Base-by-base conservation (phyloP, 2,888 invertebrate species). In the Spodoptera littoralis region DNA sequence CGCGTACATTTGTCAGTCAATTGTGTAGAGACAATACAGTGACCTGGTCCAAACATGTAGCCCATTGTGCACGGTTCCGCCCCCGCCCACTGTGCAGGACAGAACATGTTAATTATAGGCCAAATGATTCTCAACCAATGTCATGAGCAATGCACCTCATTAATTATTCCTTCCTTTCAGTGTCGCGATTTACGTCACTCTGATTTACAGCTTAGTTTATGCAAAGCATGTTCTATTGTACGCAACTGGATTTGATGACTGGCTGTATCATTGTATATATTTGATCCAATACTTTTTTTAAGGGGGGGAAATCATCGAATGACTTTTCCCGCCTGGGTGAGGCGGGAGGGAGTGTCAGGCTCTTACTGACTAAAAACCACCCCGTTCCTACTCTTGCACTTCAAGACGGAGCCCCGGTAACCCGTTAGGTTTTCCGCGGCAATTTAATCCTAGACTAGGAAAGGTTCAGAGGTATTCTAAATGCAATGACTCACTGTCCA, bases 31-130 rank as follows among this genome's bases (percentile, higher is more conserved):
- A 74, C 73, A 77, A 80, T 80, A 80, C 80, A 84, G 73, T 80
- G 84, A 76, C 80, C 80, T 73, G 72, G 76, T 70, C 72, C 75
- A 77, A 83, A 80, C 84, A 83, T 75, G 75, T 70, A 63, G 67
- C 69, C 59, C 82, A 86, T 86, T 88, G 87, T 85, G 66, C 70
- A 71, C 62, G 52, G 64, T 70, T 65, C 76, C 76, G 65, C 56
- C 59, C 24, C 63, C 65, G 66, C 73, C 74, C 70, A 57, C 65
- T 76, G 72, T 80, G 81, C 77, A 8, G 75, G 75, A 78, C 77
- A 82, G 86, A 83, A 87, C 90, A 88, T 84, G 89, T 88, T 90
- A 89, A 91, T 91, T 90, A 90, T 87, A 70, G 81, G 62, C 61
- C 73, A 81, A 85, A 83, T 87, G 87, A 88, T 84, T 85, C 80